These are phyloP conservation scores for Hedychridium roseum DNA, from an alignment of 2,888 invertebrate genomes.

Conservation along the genomic window DNA sequence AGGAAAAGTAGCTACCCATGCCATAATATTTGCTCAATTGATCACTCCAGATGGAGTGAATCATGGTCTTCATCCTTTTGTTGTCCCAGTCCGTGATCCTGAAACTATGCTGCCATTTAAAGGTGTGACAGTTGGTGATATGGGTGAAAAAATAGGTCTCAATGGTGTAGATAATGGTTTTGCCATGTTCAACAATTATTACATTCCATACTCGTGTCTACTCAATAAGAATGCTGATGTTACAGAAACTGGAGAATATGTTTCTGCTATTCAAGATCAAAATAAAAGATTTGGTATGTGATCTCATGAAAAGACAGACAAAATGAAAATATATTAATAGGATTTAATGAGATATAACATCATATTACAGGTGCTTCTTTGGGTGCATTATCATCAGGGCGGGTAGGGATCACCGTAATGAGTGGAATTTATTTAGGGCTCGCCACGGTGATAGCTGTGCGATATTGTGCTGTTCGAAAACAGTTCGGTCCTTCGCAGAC, in stretches of 20 bases:
- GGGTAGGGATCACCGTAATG: slow-evolving; percentile 77
- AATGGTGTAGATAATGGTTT: slow-evolving; percentile 95
- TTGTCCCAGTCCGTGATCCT: slow-evolving; percentile 85
- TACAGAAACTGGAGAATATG: slow-evolving; percentile 82
- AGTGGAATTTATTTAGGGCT: slow-evolving; percentile 72
- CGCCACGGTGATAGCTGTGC: slow-evolving; percentile 82
- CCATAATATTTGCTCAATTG: slow-evolving; percentile 87
- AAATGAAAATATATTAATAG: not conserved
- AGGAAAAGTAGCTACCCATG: slow-evolving; percentile 86
- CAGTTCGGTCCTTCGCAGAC: slow-evolving; percentile 84
- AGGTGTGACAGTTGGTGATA: slow-evolving; percentile 87
- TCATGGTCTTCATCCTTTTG: slow-evolving; percentile 87
- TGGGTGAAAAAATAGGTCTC: slow-evolving; percentile 91
- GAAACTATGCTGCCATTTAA: slow-evolving; percentile 75
- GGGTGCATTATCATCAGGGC: slow-evolving; percentile 83
- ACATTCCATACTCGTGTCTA: slow-evolving; percentile 79
- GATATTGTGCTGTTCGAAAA: slow-evolving; percentile 85
- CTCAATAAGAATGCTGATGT: slow-evolving; percentile 89
- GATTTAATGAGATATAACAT: slow-evolving; percentile 1
- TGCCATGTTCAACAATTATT: slow-evolving; percentile 81
- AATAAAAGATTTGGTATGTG: slow-evolving; percentile 80
- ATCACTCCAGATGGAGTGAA: slow-evolving; percentile 79
- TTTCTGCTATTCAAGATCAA: slow-evolving; percentile 81
- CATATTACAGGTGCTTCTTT: slow-evolving; percentile 70
- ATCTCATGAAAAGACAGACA: no score